Base-by-base conservation (phyloP, 2,797 vertebrate species). In the Peromyscus attwateri region DNA sequence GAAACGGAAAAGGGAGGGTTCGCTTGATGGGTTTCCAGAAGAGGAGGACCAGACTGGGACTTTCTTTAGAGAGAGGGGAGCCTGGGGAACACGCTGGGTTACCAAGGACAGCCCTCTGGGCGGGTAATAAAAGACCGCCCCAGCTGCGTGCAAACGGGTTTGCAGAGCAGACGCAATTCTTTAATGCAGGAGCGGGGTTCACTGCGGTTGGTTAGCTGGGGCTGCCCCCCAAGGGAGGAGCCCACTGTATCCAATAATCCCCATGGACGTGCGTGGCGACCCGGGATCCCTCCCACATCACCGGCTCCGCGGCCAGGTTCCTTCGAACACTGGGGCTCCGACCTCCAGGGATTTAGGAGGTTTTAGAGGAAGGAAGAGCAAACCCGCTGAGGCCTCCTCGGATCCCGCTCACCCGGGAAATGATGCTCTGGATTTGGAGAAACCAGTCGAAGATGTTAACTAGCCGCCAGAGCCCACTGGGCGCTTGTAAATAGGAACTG, bases 381-480 rank as follows among this genome's bases (percentile, higher is more conserved):
- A 70, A 43, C 19, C 40, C n/a, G 23, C 37, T 19, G 5, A 70
- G 71, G 55, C 60, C 68, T 31, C 25, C 62, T 23, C 6, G 17
- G 19, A 34, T 37, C 7, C 6, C 1, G 66, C 91, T 79, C 68
- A 21, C 40, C 0, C 11, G 46, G 77, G 80, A 80, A 46, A 79
- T 29, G 19, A 25, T 52, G 34, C 40, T 17, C 76, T 84, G 91
- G 46, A 73, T 75, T 87, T 57, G 21, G 83, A 75, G 82, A 73
- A 92, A 60, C 83, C 75, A n/a, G 71, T 84, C 92, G 46, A 31
- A 90, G 84, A 83, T 43, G 57, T 43, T 89, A 80, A 43, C 40
- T 17, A 77, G 84, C 57, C 6, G 2, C 46, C 25, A 0, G 6
- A 52, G 43, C 60, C 1, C 49, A 25, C 55, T 9, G 62, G 46